phyloP scores from a whole-genome alignment of 2,797 vertebrate species.

The Sebastolobus altivelis region DNA sequence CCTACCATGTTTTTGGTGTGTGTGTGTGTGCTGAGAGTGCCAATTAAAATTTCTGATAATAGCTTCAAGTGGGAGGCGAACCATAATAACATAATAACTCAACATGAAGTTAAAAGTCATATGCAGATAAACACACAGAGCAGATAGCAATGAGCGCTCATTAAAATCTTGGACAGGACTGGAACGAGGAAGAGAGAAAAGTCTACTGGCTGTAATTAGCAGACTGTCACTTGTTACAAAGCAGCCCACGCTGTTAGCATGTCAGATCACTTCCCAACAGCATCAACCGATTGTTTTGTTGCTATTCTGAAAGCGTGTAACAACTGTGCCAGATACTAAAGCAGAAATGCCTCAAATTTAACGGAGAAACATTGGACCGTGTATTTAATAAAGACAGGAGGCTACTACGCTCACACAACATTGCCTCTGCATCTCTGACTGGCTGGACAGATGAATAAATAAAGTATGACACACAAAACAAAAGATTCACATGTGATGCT shows the following conservation, averaged over 20 bases:
- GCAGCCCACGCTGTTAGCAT: slow-evolving; percentile 58
- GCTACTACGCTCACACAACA: not conserved
- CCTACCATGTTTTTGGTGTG: not conserved
- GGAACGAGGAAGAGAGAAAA: slow-evolving; percentile 34
- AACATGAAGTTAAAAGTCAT: slow-evolving; percentile 59
- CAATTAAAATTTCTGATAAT: slow-evolving; percentile 65
- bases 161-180: slow-evolving; percentile 66
- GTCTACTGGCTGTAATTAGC: slow-evolving; percentile 72
- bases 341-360: slow-evolving; percentile 19
- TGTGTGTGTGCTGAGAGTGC: not conserved
- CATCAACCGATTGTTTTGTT: slow-evolving; percentile 47
- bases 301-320: slow-evolving; percentile 31
- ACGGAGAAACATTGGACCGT: not conserved
- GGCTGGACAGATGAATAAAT: slow-evolving; percentile 9
- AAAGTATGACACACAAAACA: not conserved
- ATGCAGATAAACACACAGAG: slow-evolving; percentile 48
- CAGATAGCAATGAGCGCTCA: slow-evolving; percentile 49
- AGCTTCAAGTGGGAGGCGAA: slow-evolving; percentile 56
- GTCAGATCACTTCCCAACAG: slow-evolving; percentile 53
- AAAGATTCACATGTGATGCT: slow-evolving; percentile 1
- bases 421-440: slow-evolving; percentile 8
- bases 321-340: slow-evolving; percentile 42
- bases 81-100: slow-evolving; percentile 51
- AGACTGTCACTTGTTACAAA: slow-evolving; percentile 66
- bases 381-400: slow-evolving; percentile 14